Evolutionary conservation across 1,140 invertebrate genomes (phyloP).

Genomic region (Cydia splendana): DNA sequence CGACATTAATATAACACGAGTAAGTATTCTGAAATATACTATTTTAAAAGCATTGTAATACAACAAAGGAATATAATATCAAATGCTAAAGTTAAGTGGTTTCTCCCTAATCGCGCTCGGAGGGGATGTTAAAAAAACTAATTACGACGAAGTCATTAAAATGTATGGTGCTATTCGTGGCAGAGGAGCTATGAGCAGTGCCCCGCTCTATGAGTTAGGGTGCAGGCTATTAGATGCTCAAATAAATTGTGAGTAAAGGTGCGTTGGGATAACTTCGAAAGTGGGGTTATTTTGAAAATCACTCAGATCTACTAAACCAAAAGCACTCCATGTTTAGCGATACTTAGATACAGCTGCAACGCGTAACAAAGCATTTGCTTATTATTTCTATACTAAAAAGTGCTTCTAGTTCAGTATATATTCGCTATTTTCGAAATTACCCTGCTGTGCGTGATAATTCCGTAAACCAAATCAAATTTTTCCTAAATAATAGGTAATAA

Average conservation of each 20-base stretch:
- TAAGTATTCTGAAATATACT: neutral
- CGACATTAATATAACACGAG: neutral
- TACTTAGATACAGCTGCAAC: no score
- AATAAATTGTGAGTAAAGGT: neutral
- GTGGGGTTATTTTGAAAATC: neutral
- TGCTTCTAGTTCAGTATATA: no score
- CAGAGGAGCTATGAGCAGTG: constrained; percentile 14
- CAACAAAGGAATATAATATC: constrained; percentile 28
- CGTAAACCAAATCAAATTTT: no score
- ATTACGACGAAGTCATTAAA: constrained; percentile 25
- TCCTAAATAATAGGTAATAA: no score
- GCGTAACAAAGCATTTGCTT: no score
- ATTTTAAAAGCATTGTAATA: constrained; percentile 22
- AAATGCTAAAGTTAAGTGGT: constrained; percentile 30
- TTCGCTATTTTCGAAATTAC: no score
- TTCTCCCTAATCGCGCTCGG: constrained; percentile 22
- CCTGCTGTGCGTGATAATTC: no score
- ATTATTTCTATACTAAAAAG: no score
- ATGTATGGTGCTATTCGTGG: constrained; percentile 29
- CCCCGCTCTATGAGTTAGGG: constrained; percentile 2
- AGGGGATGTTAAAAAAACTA: constrained; percentile 30
- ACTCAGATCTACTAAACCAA: neutral
- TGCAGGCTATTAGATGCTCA: neutral
- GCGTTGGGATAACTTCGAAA: neutral
- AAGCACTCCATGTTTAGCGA: no score